Evolutionary conservation across 2,113 vertebrate genomes (phyloP).

Genomic region (Butorides virescens): DNA sequence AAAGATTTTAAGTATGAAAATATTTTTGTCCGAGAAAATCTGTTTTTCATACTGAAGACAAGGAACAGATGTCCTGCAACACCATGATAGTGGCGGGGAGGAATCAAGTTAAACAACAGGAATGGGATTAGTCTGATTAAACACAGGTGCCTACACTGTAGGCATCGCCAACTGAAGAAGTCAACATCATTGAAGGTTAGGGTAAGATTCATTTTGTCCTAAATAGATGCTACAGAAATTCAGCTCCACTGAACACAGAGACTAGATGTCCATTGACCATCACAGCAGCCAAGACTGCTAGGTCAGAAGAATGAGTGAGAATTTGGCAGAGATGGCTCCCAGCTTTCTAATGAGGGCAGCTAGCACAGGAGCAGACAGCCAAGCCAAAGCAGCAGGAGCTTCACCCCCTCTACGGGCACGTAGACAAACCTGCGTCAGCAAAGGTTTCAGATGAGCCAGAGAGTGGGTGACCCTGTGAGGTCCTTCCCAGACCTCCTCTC

Average conservation of each 20-base stretch:
- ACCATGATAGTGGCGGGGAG: not conserved
- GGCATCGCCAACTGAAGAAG: not conserved
- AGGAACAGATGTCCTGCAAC: not conserved
- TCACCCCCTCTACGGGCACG: not conserved
- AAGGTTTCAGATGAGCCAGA: not conserved
- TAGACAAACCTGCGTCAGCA: not conserved
- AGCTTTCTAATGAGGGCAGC: not conserved
- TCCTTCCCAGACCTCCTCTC: not conserved
- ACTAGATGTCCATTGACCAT: not conserved
- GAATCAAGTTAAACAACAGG: not conserved
- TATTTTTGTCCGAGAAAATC: not conserved
- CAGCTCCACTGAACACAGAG: not conserved
- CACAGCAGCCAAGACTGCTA: accelerated
- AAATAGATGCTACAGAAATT: not conserved
- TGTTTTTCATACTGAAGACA: not conserved
- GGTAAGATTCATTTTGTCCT: not conserved
- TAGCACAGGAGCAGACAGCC: not conserved
- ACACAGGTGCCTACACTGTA: not conserved
- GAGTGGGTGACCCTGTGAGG: not conserved
- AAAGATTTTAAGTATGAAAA: not conserved
- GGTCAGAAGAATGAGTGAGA: not conserved
- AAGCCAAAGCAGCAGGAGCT: not conserved
- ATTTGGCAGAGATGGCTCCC: not conserved
- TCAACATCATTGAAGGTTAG: not conserved
- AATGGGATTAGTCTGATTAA: not conserved